Evolutionary conservation across 2,113 vertebrate genomes (phyloP).

Genomic region (Lamprologus speciosus): DNA sequence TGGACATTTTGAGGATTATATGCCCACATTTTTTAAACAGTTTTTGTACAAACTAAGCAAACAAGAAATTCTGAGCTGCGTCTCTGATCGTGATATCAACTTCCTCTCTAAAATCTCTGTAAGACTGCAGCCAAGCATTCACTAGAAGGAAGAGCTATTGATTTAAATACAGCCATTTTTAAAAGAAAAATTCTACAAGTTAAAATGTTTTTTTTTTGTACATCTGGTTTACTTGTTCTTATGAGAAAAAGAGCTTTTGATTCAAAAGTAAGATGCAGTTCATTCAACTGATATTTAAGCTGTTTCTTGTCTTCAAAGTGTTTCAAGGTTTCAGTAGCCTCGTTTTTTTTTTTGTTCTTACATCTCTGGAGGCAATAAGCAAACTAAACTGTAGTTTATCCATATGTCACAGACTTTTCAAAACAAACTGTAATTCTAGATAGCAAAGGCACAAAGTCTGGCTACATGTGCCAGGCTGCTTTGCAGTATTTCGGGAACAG

Average conservation of each 20-base stretch:
- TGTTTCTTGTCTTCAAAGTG: slow-evolving; percentile 48
- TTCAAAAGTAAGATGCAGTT: background rate
- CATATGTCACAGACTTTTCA: slow-evolving; percentile 52
- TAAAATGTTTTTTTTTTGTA: background rate
- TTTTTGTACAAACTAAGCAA: background rate
- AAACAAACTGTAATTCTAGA: slow-evolving; percentile 66
- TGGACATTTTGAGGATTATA: background rate
- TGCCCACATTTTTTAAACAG: background rate
- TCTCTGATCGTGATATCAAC: background rate
- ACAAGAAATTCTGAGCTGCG: background rate
- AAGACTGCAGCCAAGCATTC: background rate
- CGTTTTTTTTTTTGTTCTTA: background rate
- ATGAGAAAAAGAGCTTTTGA: background rate
- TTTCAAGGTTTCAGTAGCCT: slow-evolving; percentile 39
- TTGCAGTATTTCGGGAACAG: slow-evolving; percentile 21
- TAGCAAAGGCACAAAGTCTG: background rate
- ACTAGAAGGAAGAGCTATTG: background rate
- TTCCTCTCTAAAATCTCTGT: background rate
- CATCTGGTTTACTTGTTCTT: slow-evolving; percentile 2
- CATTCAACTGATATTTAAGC: slow-evolving; percentile 25
- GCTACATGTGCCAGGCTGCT: slow-evolving; percentile 28
- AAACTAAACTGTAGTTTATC: slow-evolving; percentile 46
- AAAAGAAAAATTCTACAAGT: background rate
- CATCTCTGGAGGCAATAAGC: slow-evolving; percentile 49
- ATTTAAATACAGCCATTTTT: background rate